A percentile compares a stretch with the other conserved stretches of the same genome.
Conservation (phyloP, 2,888 invertebrate genomes). For the Alviniconcha strummeri region DNA sequence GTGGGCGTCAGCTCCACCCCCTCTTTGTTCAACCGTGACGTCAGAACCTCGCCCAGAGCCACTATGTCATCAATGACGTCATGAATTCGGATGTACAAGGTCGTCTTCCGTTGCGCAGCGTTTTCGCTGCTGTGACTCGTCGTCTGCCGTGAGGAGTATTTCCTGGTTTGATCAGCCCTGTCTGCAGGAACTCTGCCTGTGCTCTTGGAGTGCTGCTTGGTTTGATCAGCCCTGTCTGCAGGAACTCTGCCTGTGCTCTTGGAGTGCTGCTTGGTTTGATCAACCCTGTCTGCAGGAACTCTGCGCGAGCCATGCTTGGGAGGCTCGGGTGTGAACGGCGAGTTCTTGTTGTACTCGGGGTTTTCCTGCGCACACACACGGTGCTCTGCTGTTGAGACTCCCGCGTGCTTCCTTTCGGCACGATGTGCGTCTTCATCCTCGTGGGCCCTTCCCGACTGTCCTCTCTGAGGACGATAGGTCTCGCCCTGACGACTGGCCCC, state of each 20-base stretch:
- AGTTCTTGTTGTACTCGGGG: not conserved
- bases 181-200: not conserved
- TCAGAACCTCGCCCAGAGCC: not conserved
- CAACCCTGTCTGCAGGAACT: not conserved
- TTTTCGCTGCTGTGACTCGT: not conserved
- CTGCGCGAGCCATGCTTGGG: no score
- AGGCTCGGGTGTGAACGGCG: no score
- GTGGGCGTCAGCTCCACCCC: not conserved
- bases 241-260: no score
- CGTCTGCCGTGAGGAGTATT: not conserved
- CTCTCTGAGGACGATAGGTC: no score
- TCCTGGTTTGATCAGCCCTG: not conserved
- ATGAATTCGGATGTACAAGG: slow-evolving; percentile 11
- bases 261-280: not conserved
- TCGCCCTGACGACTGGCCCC: no score
- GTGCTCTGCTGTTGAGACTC: no score
- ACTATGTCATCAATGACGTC: not conserved
- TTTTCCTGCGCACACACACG: not conserved
- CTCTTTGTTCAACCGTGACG: not conserved
- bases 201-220: not conserved
- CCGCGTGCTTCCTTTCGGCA: no score
- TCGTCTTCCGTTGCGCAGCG: not conserved
- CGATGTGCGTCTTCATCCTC: no score
- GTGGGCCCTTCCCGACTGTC: no score
- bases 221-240: not conserved